Evolutionary conservation across 2,113 vertebrate species (phyloP).

Genomic region (Etheostoma spectabile): DNA sequence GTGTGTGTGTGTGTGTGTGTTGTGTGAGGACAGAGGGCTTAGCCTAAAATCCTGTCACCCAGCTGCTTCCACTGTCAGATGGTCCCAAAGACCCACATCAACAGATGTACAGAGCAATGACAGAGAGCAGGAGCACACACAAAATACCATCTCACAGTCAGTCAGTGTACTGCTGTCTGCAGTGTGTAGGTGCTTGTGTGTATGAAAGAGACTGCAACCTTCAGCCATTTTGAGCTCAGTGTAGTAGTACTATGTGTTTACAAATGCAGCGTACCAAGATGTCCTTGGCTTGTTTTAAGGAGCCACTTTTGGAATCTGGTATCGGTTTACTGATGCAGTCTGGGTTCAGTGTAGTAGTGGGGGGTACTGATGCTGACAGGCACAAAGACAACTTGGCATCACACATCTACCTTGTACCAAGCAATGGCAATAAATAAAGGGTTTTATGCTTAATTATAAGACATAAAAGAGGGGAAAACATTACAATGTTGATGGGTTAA

Average conservation of each 20-base stretch:
- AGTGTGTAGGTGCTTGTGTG: neutral
- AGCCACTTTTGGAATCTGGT: constrained; percentile 81
- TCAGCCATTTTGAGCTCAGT: constrained; percentile 52
- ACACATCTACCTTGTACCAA: neutral
- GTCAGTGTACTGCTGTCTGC: constrained; percentile 11
- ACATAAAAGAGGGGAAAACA: constrained; percentile 14
- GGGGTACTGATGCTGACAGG: constrained; percentile 55
- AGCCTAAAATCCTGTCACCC: constrained; percentile 75
- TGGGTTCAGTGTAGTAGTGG: constrained; percentile 43
- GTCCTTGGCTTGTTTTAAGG: constrained; percentile 77
- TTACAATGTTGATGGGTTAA: neutral
- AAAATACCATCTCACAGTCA: constrained; percentile 43
- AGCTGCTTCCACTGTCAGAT: constrained; percentile 76
- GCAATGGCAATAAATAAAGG: constrained; percentile 26
- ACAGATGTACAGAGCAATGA: constrained; percentile 72
- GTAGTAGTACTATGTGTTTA: constrained; percentile 76
- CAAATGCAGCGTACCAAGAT: constrained; percentile 69
- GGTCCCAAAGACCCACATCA: constrained; percentile 71
- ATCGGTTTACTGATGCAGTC: constrained; percentile 82
- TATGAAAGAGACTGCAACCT: constrained; percentile 1
- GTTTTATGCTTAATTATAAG: constrained; percentile 5
- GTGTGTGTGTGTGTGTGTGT: constrained; percentile 31
- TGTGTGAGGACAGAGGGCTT: constrained; percentile 64
- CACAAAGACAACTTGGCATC: constrained; percentile 53
- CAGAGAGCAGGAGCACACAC: constrained; percentile 44